Conservation (phyloP, 2,797 vertebrate genomes). For the Rhinella marina region DNA sequence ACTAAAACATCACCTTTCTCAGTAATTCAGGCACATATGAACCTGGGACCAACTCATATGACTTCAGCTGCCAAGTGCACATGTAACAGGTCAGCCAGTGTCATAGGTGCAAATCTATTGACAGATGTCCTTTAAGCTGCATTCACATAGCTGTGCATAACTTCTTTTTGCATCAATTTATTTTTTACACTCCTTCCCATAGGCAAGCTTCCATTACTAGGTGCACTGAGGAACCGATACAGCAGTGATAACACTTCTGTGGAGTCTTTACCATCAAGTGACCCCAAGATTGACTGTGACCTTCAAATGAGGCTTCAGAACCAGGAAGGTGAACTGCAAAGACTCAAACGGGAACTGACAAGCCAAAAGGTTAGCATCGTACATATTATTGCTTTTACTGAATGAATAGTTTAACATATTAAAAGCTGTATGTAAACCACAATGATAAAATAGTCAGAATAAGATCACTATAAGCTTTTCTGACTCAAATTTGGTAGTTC, state of each 20-base stretch:
- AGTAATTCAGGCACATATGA: too few species aligned
- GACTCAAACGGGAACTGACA: slow-evolving; percentile 83
- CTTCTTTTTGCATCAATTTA: neutral
- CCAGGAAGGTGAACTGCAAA: slow-evolving; percentile 87
- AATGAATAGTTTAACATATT: neutral
- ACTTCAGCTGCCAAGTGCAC: too few species aligned
- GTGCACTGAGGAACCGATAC: slow-evolving; percentile 73
- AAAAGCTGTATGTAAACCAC: neutral
- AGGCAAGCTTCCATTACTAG: slow-evolving; percentile 77
- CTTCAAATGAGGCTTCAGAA: slow-evolving; percentile 82
- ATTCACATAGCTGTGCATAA: neutral
- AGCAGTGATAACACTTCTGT: slow-evolving; percentile 72
- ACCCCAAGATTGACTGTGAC: slow-evolving; percentile 73
- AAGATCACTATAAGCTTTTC: neutral
- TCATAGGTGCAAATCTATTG: too few species aligned
- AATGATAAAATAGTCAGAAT: neutral
- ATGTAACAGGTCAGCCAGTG: too few species aligned
- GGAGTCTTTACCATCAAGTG: slow-evolving; percentile 73
- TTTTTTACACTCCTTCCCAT: slow-evolving; percentile 71
- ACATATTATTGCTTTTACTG: neutral
- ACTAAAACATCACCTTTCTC: too few species aligned
- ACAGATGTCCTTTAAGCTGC: too few species aligned
- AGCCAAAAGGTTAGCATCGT: slow-evolving; percentile 85
- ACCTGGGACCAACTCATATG: too few species aligned
- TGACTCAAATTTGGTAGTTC: neutral